Base-by-base conservation (phyloP, 2,113 vertebrate genomes). In the Ptilonorhynchus violaceus region DNA sequence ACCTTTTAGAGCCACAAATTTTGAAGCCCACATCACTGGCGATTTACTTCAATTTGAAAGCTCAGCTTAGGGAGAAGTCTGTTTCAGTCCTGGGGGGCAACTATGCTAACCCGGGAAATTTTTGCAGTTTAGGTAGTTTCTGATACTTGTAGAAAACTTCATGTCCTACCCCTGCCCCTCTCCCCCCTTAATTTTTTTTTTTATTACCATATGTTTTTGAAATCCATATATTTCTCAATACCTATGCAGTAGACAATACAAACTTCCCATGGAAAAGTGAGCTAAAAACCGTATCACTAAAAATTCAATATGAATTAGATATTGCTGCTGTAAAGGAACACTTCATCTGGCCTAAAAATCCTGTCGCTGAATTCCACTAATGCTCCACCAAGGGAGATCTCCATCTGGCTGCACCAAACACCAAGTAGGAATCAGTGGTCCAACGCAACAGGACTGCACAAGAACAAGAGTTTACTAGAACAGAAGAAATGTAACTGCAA, bases 401-500 rank as follows among this genome's bases (percentile, higher is more conserved):
- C 66, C 82, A 87, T 7, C 8, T 3, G 5, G 15, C 23, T 82
- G 49, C 49, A 68, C 37, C 23, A 58, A 69, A 58, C 17, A 30
- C 30, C 39, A 42, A 41, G 17, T 2, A 37, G 22, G 20, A 66
- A 46, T 23, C 37, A 6, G 27, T 6, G 27, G 4, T 5, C 3
- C 1, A 6, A 24, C 50, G 69, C 39, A 55, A 22, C 5, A 70
- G 8, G 24, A 27, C 17, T 63, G 6, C 3, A 2, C 24, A 53
- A 31, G 16, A 68, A 35, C 1, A 46, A 63, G 17, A 5, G 4
- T 41, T 75, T 56, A 19, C 17, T 11, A 56, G 66, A 53, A 58
- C 0, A 2, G 28, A n/a, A 46, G 5, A 18, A 92, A 28, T 0
- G 2, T 17, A 59, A 17, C 55, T 28, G 23, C 6, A 46, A 39